A percentile compares a stretch with the other conserved stretches of the same genome.
phyloP scores from a whole-genome alignment of 2,888 invertebrate species.

The Brachyopa scutellaris region DNA sequence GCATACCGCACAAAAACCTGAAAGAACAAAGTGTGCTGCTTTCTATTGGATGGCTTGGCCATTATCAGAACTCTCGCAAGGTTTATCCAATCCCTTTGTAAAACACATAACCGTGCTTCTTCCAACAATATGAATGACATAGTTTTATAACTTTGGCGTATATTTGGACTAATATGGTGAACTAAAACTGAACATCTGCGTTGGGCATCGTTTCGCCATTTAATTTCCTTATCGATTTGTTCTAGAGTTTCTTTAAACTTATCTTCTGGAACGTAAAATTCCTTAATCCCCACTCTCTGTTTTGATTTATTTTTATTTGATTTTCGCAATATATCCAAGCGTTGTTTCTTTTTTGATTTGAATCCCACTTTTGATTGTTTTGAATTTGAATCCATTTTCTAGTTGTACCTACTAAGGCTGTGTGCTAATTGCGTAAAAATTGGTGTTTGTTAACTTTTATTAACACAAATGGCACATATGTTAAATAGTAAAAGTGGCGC shows the following conservation, averaged over 20 bases:
- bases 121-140: slow-evolving; percentile 11
- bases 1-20: slow-evolving; percentile 49
- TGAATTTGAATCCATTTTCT: too few relatives aligned
- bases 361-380: too few relatives aligned
- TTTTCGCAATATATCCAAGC: too few relatives aligned
- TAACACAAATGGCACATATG: too few relatives aligned
- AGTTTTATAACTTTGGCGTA: slow-evolving; percentile 7
- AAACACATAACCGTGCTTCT: slow-evolving; percentile 39
- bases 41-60: neutral
- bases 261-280: slow-evolving; percentile 16
- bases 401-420: too few relatives aligned
- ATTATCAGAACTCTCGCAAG: slow-evolving; percentile 30
- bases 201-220: neutral
- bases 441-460: too few relatives aligned
- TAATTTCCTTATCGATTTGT: neutral
- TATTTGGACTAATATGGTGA: slow-evolving; percentile 8
- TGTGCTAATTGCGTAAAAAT: too few relatives aligned
- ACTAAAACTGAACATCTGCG: slow-evolving; percentile 30
- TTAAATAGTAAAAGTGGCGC: too few relatives aligned
- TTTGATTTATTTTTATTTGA: neutral
- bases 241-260: slow-evolving; percentile 14
- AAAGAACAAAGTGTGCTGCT: slow-evolving; percentile 26
- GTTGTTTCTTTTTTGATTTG: too few relatives aligned
- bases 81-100: slow-evolving; percentile 58
- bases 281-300: neutral